Base-by-base conservation (phyloP, 2,797 vertebrate genomes). In the Garrulus glandarius region DNA sequence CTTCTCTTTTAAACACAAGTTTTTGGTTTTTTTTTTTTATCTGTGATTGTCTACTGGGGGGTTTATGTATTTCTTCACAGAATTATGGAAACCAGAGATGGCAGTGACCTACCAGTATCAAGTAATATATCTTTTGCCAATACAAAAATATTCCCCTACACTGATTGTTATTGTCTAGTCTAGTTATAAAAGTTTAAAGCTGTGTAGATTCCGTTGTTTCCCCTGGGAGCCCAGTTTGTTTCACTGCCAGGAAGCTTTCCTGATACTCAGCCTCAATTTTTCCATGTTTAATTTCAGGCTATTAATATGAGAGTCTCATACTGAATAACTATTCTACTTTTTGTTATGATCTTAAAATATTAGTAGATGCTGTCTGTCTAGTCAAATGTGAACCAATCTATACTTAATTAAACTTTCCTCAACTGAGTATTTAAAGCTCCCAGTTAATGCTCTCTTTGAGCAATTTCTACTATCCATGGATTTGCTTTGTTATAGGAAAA, bases 251-350 rank as follows among this genome's bases (percentile, higher is more conserved):
- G 87, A 95, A 95, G 96, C 67, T 95, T 95, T 95, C 80, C 87
- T 95, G 89, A 95, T 95, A 70, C 55, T 96, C 79, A 82, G 95
- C 63, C 94, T 96, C 95, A 95, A 39, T 76, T 96, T 96, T 97
- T 96, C 96, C 91, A 88, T 97, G 93, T 96, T 96, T 95, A 92
- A 95, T 93, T 96, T 97, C 95, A 93, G 70, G 39, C 94, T 96
- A 96, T 96, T 96, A 96, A 88, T 97, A 86, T 74, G 44, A 81
- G 47, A 86, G 55, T 56, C 37, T 90, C n/a, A 64, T 69, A 39
- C 56, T 84, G 61, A 84, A 87, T 55, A 96, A 68, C 60, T 80
- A 16, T 65, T 87, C 72, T 67, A 63, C 70, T 90, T 94, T 83
- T 64, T 91, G 55, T 93, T 91, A 60, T 76, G 41, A 65, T 88